Base-by-base conservation (phyloP, 2,113 vertebrate species). In the Seriola dumerili region DNA sequence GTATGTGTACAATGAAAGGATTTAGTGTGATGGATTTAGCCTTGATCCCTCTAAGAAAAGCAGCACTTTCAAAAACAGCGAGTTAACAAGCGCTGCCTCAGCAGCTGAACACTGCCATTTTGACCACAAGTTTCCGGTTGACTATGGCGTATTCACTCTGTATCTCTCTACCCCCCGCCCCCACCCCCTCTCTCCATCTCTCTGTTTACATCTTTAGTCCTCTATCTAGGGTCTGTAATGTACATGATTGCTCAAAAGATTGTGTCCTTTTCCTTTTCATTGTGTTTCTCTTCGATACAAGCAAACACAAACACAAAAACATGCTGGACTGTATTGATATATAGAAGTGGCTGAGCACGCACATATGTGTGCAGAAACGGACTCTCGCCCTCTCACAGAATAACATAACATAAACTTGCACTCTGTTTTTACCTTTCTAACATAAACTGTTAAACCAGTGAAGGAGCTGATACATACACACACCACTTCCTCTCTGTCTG, bases 61-160 rank as follows among this genome's bases (percentile, higher is more conserved):
- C 68, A 77, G 61, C 25, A 52, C 36, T 52, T 74, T 85, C 23
- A 61, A 50, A 78, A 66, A 61, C 36, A 32, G 61, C 13, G 48
- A 65, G 50, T 50, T 62, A 54, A 72, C 66, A 88, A 88, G 29
- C 16, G 54, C 89, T 81, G 87, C 69, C 79, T 91, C 86, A 93
- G 90, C 87, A 92, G 84, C 75, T 86, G 67, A 85, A 46, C 7
- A 8, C 50, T 76, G 85, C 32, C 13, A 74, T 79, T 78, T 29
- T 76, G 78, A 90, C 92, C 92, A 89, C 92, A 91, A 19, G 77
- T 82, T 94, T 95, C 92, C 92, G 88, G 81, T 55, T 72, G 63
- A 44, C 68, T 81, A 4, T 19, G 23, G 5, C 40, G 1, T n/a
- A 32, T 58, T 83, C 36, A 72, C 23, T 65, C 44, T 57, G 48